These are phyloP conservation scores for Xenotilapia flavipinnis DNA, from an alignment of 2,113 vertebrate species.

Conservation along the genomic window DNA sequence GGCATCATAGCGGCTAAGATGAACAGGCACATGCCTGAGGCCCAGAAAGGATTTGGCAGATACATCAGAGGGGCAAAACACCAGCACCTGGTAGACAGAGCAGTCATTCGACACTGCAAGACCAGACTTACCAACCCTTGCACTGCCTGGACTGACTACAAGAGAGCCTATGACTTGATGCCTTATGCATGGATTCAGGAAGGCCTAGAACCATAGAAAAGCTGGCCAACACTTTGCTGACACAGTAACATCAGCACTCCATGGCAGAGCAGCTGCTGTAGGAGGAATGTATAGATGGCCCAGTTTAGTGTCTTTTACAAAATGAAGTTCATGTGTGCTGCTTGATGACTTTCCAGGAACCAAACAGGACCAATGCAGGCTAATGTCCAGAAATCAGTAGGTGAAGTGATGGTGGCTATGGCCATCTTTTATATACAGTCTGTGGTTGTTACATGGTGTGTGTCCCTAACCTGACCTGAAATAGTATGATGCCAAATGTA, in stretches of 20 bases:
- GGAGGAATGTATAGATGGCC: rapidly evolving
- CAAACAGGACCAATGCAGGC: neutral
- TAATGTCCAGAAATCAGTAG: neutral
- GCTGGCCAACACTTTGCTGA: neutral
- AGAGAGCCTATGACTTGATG: neutral
- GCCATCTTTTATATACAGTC: neutral
- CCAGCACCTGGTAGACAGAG: neutral
- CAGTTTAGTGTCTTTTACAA: neutral
- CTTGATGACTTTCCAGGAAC: neutral
- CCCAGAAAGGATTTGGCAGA: neutral
- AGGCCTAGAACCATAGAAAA: neutral
- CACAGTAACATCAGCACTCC: neutral
- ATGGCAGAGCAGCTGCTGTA: neutral
- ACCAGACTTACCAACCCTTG: neutral
- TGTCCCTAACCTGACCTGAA: neutral
- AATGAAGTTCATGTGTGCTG: neutral
- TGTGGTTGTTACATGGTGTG: neutral
- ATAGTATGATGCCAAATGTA: neutral
- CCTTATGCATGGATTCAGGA: neutral
- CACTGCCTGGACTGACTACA: neutral
- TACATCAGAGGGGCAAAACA: neutral
- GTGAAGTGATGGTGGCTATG: neutral
- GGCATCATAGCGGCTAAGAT: neutral
- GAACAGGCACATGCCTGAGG: neutral
- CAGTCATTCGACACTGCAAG: neutral